Conservation (phyloP, 2,888 invertebrate genomes). For the Heliconius ismenius region DNA sequence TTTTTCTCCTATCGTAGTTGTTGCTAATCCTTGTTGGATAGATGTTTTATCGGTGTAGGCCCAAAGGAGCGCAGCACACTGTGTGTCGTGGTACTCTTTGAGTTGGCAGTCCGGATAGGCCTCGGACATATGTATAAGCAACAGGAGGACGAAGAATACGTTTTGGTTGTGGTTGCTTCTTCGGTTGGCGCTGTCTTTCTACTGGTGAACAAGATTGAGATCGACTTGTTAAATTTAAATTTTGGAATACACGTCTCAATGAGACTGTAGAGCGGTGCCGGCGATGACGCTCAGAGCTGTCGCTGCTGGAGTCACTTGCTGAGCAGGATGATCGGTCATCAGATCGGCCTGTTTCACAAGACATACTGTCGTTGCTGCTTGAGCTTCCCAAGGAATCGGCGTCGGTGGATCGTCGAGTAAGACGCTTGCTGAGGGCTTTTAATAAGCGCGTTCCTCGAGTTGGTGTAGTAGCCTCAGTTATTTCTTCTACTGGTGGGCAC, state of each 20-base stretch:
- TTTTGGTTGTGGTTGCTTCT: constrained; percentile 85
- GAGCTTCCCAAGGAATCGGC: constrained; percentile 72
- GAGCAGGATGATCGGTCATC: constrained; percentile 79
- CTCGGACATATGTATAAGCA: constrained; percentile 90
- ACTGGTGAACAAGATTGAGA: constrained; percentile 84
- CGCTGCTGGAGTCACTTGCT: constrained; percentile 84
- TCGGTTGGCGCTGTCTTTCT: constrained; percentile 69
- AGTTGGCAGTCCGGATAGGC: constrained; percentile 90
- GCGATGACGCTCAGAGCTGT: constrained; percentile 78
- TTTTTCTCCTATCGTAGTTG: constrained; percentile 63
- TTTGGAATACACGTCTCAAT: constrained; percentile 87
- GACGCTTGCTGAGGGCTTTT: constrained; percentile 84
- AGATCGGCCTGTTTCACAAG: constrained; percentile 65
- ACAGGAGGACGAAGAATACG: constrained; percentile 89
- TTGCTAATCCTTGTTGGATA: constrained; percentile 40
- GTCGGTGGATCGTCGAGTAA: constrained; percentile 79
- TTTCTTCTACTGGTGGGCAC: constrained; percentile 76
- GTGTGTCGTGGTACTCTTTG: constrained; percentile 87
- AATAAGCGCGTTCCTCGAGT: constrained; percentile 84
- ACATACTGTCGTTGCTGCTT: constrained; percentile 74
- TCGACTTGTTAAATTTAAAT: constrained; percentile 83
- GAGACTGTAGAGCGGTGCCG: constrained; percentile 83
- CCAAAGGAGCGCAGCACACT: constrained; percentile 63
- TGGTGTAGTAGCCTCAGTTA: constrained; percentile 81
- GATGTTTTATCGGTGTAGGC: constrained; percentile 69